Evolutionary conservation across 2,797 vertebrate species (phyloP), one percentile per base, ranked within the genome.

Genomic region (Clamator glandarius): DNA sequence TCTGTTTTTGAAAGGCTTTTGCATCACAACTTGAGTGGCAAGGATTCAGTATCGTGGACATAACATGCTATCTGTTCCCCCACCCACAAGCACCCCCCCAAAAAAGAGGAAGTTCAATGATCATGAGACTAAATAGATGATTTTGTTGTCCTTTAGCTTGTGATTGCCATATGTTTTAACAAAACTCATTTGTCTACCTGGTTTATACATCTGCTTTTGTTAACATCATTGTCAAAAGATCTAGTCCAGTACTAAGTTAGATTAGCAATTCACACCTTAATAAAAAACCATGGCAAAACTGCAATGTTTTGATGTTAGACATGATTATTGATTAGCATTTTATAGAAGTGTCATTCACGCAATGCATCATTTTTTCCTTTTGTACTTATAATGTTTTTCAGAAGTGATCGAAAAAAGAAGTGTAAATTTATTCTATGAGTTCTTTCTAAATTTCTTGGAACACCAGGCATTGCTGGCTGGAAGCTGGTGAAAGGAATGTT

Each of bases 321-420:
- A 5, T 75, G 48, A 57, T 83, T 92, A 76, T 76, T 88, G 82
- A 86, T 94, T 91, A 86, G n/a, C 63, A 74, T 96, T 89, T 93
- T 86, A 89, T 90, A 93, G 92, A 87, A 41, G 11, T 48, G 70
- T 75, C 58, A 51, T 73, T 95, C 87, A 72, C 36, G 74, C 10
- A 5, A 0, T 63, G 41, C 63, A 41, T 79, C 63, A 36, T 77
- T 92, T 87, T 46, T 93, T 82, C 20, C 39, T 74, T 94, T 89
- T 83, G 59, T 70, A 59, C 39, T 14, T 46, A 26, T 58, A 83
- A 63, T 42, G 18, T 63, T 76, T 91, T 81, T 63, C 79, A 67
- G 76, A 91, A 84, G 36, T 52, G 48, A 9, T 29, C 7, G 21
- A 67, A 89, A 83, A 57, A 46, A 44, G 20, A 44, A 44, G 7